Evolutionary conservation across 2,797 vertebrate genomes (phyloP).

Genomic region (Rousettus madagascariensis): DNA sequence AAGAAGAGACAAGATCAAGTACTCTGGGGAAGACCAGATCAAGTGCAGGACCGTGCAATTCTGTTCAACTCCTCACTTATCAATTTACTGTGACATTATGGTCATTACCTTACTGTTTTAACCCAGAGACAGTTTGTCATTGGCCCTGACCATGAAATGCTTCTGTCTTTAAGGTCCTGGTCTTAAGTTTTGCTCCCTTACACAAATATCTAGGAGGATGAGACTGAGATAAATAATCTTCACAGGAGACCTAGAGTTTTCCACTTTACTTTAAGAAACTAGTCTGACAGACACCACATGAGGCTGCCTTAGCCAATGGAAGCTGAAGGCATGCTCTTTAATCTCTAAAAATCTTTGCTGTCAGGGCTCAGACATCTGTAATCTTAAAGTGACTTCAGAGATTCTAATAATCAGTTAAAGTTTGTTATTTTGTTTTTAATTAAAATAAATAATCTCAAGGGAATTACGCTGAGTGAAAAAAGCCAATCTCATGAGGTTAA

Average conservation of each 20-base stretch:
- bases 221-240: not conserved
- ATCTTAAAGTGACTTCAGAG: not conserved
- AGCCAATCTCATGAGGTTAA: not conserved
- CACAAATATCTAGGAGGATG: not conserved
- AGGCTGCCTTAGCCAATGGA: not conserved
- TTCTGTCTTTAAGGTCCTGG: not conserved
- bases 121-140: not conserved
- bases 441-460: not conserved
- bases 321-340: not conserved
- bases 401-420: not conserved
- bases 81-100: not conserved
- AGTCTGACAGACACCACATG: not conserved
- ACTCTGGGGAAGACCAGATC: rapidly evolving
- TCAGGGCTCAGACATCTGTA: not conserved
- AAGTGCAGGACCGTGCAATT: not conserved
- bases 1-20: not conserved
- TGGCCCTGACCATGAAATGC: not conserved
- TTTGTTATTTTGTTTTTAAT: not conserved
- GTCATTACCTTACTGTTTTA: not conserved
- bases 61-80: not conserved
- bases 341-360: not conserved
- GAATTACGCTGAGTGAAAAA: not conserved
- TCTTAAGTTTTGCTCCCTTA: not conserved
- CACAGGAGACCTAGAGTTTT: not conserved
- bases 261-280: not conserved